Evolutionary conservation across 2,113 vertebrate species (phyloP).

Genomic region (Peromyscus polionotus): DNA sequence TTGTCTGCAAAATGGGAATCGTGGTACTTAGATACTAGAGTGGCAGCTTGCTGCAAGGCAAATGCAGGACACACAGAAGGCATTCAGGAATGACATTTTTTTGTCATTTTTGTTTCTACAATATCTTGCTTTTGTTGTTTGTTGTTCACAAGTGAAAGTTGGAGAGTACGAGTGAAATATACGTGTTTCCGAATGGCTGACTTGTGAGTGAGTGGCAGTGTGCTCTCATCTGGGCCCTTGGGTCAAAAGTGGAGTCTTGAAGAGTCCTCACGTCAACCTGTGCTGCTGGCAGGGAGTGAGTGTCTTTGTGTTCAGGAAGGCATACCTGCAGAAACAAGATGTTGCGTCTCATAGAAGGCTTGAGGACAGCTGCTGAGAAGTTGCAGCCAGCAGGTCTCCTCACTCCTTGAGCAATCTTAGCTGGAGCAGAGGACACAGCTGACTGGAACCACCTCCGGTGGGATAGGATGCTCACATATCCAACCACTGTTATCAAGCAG

Average conservation of each 20-base stretch:
- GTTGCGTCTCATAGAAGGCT: not conserved
- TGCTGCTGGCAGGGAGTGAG: not conserved
- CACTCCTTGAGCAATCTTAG: not conserved
- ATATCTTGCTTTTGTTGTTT: constrained; percentile 9
- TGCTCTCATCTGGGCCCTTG: not conserved
- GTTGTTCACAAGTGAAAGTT: not conserved
- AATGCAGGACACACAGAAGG: not conserved
- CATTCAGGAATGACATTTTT: not conserved
- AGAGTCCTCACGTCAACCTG: not conserved
- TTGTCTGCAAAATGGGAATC: constrained; percentile 23
- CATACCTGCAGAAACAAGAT: not conserved
- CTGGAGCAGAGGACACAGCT: not conserved
- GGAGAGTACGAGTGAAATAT: not conserved
- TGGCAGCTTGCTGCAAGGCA: not conserved
- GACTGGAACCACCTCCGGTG: not conserved
- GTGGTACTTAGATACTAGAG: not conserved
- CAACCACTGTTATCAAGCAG: not conserved
- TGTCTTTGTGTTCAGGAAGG: not conserved
- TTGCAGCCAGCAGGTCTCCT: not conserved
- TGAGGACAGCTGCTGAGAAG: not conserved
- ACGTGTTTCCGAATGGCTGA: not conserved
- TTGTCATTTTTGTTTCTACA: not conserved
- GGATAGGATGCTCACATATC: not conserved
- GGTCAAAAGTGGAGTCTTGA: not conserved
- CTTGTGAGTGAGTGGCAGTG: not conserved